phyloP scores from a whole-genome alignment of 2,888 invertebrate species.

The Drosophila monieri region DNA sequence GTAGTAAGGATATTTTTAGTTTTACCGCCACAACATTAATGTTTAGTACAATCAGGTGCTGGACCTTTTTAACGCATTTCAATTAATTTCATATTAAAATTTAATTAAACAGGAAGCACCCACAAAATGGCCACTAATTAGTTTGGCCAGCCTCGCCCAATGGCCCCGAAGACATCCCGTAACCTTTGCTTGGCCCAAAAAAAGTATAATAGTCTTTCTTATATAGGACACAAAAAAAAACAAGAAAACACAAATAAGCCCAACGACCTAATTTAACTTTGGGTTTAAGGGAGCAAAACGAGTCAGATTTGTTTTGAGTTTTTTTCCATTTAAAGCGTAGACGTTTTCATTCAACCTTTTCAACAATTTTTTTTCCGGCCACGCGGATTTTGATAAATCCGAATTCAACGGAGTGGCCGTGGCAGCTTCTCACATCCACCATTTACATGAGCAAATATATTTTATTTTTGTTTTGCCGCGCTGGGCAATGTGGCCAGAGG shows the following conservation, averaged over 20 bases:
- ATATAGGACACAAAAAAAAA: constrained; percentile 43
- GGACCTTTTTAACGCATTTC: constrained; percentile 43
- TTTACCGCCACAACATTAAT: no score
- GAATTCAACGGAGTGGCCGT: constrained; percentile 36
- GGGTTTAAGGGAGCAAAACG: constrained; percentile 40
- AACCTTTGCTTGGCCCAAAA: constrained; percentile 55
- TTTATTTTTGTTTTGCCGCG: constrained; percentile 66
- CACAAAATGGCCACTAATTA: constrained; percentile 73
- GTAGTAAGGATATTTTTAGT: no score
- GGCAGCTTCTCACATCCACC: constrained; percentile 52
- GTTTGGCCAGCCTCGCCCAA: constrained; percentile 47
- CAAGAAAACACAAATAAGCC: constrained; percentile 27
- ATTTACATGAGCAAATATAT: constrained; percentile 63
- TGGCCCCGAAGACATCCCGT: constrained; percentile 26
- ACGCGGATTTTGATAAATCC: constrained; percentile 60
- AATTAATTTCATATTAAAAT: constrained; percentile 72
- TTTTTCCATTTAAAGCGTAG: constrained; percentile 61
- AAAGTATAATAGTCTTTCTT: constrained; percentile 44
- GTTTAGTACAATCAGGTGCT: no score
- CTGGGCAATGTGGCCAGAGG: constrained; percentile 9
- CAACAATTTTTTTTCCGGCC: constrained; percentile 44
- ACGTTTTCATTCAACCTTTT: constrained; percentile 69
- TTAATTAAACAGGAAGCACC: constrained; percentile 66
- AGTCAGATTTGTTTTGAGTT: constrained; percentile 20
- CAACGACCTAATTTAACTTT: constrained; percentile 69